Percentiles rank a stretch among this genome's conserved stretches.
These are phyloP conservation scores for Lissocephala sabroskyi DNA, from an alignment of 2,888 invertebrate genomes.

Conservation along the genomic window DNA sequence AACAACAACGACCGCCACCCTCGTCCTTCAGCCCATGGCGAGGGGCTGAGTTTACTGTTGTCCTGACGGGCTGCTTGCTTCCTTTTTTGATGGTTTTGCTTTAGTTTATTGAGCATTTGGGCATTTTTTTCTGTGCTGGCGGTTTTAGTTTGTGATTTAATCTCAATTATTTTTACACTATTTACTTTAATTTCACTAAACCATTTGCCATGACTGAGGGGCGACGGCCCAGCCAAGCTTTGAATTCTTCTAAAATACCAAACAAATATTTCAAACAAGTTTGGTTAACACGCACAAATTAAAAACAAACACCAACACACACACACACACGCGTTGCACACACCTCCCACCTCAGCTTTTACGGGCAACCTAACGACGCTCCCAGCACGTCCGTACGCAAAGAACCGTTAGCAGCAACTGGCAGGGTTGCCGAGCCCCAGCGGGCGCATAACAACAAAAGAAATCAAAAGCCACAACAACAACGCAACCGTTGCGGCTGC, in stretches of 20 bases:
- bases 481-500: conserved; percentile 32
- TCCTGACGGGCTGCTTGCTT: conserved; percentile 3
- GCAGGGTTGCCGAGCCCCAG: background rate
- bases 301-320: conserved; percentile 28
- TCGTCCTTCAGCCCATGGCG: too few species aligned
- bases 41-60: conserved; percentile 9
- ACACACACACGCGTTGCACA: conserved; percentile 9
- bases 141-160: conserved; percentile 8
- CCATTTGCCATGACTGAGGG: background rate
- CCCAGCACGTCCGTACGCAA: conserved; percentile 70
- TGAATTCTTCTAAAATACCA: background rate
- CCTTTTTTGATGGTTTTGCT: conserved; percentile 3
- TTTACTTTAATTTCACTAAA: conserved; percentile 1
- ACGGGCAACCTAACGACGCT: too few species aligned
- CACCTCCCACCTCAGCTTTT: conserved; percentile 8
- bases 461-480: conserved; percentile 11
- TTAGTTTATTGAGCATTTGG: conserved; percentile 47
- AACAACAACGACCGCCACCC: too few species aligned
- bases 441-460: conserved; percentile 3
- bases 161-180: conserved; percentile 13
- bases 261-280: background rate
- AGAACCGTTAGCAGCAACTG: conserved; percentile 72
- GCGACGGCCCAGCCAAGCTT: too few species aligned
- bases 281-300: conserved; percentile 35
- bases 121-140: conserved; percentile 45